A percentile compares a stretch with the other conserved stretches of the same genome.
Evolutionary conservation across 1,140 invertebrate genomes (phyloP).

Genomic region (Aethina tumida): DNA sequence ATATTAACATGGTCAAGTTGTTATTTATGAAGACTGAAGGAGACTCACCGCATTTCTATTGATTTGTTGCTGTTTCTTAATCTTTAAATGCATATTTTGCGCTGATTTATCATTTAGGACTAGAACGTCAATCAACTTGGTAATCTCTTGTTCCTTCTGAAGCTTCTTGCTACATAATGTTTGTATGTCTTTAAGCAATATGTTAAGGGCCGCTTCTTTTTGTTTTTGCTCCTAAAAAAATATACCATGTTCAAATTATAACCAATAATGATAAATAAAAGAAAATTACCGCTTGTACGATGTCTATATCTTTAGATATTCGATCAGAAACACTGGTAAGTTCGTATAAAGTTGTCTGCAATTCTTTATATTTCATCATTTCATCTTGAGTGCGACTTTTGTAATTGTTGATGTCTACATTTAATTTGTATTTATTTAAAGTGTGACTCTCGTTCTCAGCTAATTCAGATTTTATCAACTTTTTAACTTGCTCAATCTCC

Average conservation of each 20-base stretch:
- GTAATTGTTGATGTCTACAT: constrained; percentile 42
- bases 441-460: constrained; percentile 53
- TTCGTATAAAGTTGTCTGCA: constrained; percentile 16
- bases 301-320: constrained; percentile 1
- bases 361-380: constrained; percentile 15
- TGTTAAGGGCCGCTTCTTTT: constrained; percentile 39
- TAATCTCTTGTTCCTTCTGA: constrained; percentile 49
- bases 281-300: constrained; percentile 1
- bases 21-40: no score
- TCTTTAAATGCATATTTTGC: no score
- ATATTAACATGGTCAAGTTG: no score
- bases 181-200: constrained; percentile 42
- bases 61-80: no score
- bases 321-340: constrained; percentile 13
- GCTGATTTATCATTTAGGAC: no score
- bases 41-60: no score
- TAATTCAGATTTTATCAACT: constrained; percentile 48
- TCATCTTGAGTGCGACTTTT: constrained; percentile 16
- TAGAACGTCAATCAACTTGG: no score
- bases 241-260: constrained; percentile 42
- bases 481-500: constrained; percentile 46
- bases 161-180: constrained; percentile 41
- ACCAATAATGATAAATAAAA: constrained; percentile 28
- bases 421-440: constrained; percentile 45
- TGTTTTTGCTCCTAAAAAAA: constrained; percentile 48